Percentiles rank a stretch among this genome's conserved stretches.
These are phyloP conservation scores for Pterocles burchelli DNA, from an alignment of 2,113 vertebrate genomes.

Conservation along the genomic window DNA sequence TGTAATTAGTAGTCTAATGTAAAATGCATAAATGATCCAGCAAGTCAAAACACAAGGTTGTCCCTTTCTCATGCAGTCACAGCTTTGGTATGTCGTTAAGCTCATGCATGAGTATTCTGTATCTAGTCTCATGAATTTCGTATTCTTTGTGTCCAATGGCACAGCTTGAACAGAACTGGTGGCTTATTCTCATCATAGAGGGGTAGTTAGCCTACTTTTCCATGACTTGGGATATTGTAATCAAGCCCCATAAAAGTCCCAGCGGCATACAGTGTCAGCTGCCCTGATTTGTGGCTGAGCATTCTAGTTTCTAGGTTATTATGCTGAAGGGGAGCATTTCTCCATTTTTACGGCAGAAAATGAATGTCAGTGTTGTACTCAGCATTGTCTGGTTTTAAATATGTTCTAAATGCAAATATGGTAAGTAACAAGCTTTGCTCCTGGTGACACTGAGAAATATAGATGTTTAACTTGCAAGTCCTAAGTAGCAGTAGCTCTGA, in stretches of 20 bases:
- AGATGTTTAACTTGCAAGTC: slow-evolving; percentile 16
- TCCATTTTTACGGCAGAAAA: slow-evolving; percentile 53
- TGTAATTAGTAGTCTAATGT: background rate
- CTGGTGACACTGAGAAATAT: background rate
- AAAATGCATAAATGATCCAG: slow-evolving; percentile 24
- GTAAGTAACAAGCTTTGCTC: background rate
- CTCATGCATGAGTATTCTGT: slow-evolving; percentile 32
- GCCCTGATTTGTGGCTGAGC: slow-evolving; percentile 54
- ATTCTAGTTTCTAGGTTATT: slow-evolving; percentile 20
- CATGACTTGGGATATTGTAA: slow-evolving; percentile 63
- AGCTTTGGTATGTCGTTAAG: slow-evolving; percentile 32
- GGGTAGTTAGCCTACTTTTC: slow-evolving; percentile 52
- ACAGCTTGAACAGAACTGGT: slow-evolving; percentile 69
- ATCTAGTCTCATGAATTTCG: slow-evolving; percentile 70
- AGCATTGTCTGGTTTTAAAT: slow-evolving; percentile 26
- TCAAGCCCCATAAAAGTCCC: slow-evolving; percentile 62
- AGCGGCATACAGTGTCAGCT: background rate
- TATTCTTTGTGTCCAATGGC: slow-evolving; percentile 57
- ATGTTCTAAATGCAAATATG: slow-evolving; percentile 26
- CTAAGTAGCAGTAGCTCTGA: background rate
- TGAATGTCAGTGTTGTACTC: slow-evolving; percentile 7
- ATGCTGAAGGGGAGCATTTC: slow-evolving; percentile 28
- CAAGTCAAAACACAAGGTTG: background rate
- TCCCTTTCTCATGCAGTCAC: slow-evolving; percentile 59
- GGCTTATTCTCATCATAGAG: slow-evolving; percentile 63